Percentiles rank a stretch among this genome's conserved stretches.
Conservation (phyloP, 1,140 invertebrate species). For the Glossosoma conforme region DNA sequence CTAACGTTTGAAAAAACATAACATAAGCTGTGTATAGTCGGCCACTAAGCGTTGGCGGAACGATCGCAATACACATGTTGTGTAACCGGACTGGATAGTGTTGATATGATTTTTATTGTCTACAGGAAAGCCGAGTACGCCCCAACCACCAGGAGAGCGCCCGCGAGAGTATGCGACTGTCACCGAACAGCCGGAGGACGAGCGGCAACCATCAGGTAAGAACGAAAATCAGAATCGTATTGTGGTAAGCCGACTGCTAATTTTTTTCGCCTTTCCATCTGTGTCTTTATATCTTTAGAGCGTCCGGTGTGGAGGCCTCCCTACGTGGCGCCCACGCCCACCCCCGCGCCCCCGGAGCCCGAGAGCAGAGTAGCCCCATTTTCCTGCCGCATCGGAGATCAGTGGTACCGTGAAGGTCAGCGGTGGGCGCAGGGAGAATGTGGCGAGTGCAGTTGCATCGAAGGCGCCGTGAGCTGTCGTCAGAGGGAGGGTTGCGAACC, state of each 20-base stretch:
- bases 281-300: too few species aligned
- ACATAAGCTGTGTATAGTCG: too few species aligned
- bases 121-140: conserved; percentile 25
- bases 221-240: conserved; percentile 13
- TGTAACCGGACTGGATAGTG: too few species aligned
- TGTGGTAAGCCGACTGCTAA: neutral
- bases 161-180: conserved; percentile 27
- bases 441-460: conserved; percentile 57
- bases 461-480: conserved; percentile 54
- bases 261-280: too few species aligned
- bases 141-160: conserved; percentile 35
- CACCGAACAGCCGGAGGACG: conserved; percentile 36
- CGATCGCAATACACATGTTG: too few species aligned
- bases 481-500: conserved; percentile 36
- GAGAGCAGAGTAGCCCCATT: conserved; percentile 28
- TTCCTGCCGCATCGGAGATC: conserved; percentile 48
- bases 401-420: conserved; percentile 56
- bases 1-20: too few species aligned
- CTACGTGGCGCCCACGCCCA: too few species aligned
- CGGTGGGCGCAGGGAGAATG: conserved; percentile 60
- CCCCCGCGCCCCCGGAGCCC: too few species aligned
- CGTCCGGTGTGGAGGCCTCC: too few species aligned
- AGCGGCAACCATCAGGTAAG: conserved; percentile 31
- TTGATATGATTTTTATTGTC: neutral
- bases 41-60: too few species aligned